These are phyloP conservation scores for Azorinus chamasolen DNA, from an alignment of 2,888 invertebrate genomes.

Conservation along the genomic window DNA sequence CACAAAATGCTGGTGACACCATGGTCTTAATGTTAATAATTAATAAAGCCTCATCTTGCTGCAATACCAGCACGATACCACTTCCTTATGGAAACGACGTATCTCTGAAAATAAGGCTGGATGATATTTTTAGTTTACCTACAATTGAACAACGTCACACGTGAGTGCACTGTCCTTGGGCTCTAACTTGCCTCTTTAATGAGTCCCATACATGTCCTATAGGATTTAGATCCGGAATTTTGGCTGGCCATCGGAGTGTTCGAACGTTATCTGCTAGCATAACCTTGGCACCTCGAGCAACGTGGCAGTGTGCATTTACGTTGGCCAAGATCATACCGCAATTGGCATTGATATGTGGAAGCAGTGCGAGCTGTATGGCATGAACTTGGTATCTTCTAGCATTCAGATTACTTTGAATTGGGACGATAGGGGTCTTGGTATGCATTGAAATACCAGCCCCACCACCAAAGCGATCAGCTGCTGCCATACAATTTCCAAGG, in stretches of 20 bases:
- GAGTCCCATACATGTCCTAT: constrained; percentile 35
- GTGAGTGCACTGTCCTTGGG: no score
- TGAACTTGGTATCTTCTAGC: constrained; percentile 13
- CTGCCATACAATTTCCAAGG: constrained; percentile 2
- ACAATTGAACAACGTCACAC: no score
- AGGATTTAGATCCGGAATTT: constrained; percentile 24
- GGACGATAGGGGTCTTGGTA: constrained; percentile 11
- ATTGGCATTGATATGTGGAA: constrained; percentile 11
- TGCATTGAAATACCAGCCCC: constrained; percentile 21
- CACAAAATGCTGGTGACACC: no score
- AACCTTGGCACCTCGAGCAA: constrained; percentile 13
- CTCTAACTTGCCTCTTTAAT: no score
- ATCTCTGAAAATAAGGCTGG: constrained; percentile 9
- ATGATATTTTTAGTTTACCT: constrained; percentile 9
- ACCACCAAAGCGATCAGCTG: constrained; percentile 16
- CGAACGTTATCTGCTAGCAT: constrained; percentile 28
- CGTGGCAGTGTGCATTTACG: constrained; percentile 40
- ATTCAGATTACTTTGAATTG: constrained; percentile 11
- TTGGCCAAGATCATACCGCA: constrained; percentile 15
- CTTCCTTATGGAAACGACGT: constrained; percentile 20
- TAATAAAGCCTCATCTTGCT: constrained; percentile 25
- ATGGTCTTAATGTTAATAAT: no score
- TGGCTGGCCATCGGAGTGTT: no score
- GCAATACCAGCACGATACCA: constrained; percentile 29
- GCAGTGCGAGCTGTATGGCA: neutral